Percentiles rank a stretch among this genome's conserved stretches.
phyloP scores from a whole-genome alignment of 2,888 invertebrate species.

The Aethes cnicana region DNA sequence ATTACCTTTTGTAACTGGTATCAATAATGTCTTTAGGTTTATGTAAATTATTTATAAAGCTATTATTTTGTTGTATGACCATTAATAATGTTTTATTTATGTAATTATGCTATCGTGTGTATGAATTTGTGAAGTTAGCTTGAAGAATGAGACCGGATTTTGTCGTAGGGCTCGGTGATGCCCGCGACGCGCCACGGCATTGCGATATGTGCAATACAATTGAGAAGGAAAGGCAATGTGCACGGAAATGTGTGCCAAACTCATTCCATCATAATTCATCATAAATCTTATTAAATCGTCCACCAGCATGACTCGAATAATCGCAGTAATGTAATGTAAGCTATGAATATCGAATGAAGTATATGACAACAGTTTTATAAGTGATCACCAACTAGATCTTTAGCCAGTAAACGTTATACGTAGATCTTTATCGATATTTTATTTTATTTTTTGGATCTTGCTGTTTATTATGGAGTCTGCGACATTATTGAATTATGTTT shows the following conservation, averaged over 20 bases:
- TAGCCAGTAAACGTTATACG: neutral
- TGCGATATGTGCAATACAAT: neutral
- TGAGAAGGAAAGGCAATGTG: neutral
- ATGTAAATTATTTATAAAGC: constrained; percentile 55
- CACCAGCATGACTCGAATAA: constrained; percentile 15
- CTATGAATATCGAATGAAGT: constrained; percentile 6
- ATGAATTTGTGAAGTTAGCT: constrained; percentile 63
- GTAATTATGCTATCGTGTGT: constrained; percentile 68
- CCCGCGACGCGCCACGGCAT: too few species aligned
- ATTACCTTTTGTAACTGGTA: constrained; percentile 47
- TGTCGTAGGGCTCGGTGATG: constrained; percentile 17
- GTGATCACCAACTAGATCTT: constrained; percentile 4
- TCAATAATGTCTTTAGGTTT: constrained; percentile 42
- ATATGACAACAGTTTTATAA: constrained; percentile 7
- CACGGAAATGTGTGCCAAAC: constrained; percentile 24
- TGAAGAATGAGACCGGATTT: constrained; percentile 44
- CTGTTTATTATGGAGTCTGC: too few species aligned
- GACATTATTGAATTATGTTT: too few species aligned
- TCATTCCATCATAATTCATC: constrained; percentile 13
- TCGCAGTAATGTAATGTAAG: constrained; percentile 7
- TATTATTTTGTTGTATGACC: constrained; percentile 60
- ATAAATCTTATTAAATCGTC: constrained; percentile 11
- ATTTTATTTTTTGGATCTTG: too few species aligned
- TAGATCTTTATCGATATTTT: too few species aligned
- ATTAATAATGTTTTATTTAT: constrained; percentile 65